Base-by-base conservation (phyloP, 2,888 invertebrate species). In the Osmoderma eremita region DNA sequence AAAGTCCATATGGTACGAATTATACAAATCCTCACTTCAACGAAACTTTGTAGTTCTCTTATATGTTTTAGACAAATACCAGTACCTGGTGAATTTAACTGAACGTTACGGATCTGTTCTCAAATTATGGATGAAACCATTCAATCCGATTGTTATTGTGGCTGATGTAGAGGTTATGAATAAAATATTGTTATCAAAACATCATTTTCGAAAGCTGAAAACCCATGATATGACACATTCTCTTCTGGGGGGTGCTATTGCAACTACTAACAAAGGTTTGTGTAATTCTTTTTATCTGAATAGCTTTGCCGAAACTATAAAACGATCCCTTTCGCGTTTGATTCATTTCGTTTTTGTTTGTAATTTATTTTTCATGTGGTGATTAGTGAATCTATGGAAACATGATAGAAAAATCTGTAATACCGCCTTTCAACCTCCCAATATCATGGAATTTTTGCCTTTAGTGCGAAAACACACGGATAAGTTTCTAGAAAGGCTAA, bases 51-150 rank as follows among this genome's bases (percentile, higher is more conserved):
- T 15, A 2, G 45, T 36, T 18, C 18, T 24, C 1, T 30, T 30
- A 6, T 22, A n/a, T 17, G 22, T 30, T 50, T 38, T 10, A 63
- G 63, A 63, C 10, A 63, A 50, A 22, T 63, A 13, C 24, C n/a
- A 50, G 3, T 39, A 18, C 36, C 3, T 50, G 13, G 8, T n/a
- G 24, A n/a, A 6, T 22, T 50, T 63, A n/a, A 66, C 39, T 13
- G 50, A 62, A 38, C 12, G 17, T 20, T 67, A 67, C 36, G 67
- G 67, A 13, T 17, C 45, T 12, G 18, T 67, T 10, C 13, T 67
- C 1, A 67, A 58, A 36, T 36, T 67, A 17, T 67, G 67, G 67
- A 36, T 53, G 18, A 58, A 58, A 45, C 67, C 63, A 13, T 62
- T 62, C 22, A 42, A 51, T 3, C 42, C 58, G 5, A 20, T 13